Percentiles rank a stretch among this genome's conserved stretches.
Evolutionary conservation across 1,140 invertebrate species (phyloP).

Genomic region (Tetraneura akinire): DNA sequence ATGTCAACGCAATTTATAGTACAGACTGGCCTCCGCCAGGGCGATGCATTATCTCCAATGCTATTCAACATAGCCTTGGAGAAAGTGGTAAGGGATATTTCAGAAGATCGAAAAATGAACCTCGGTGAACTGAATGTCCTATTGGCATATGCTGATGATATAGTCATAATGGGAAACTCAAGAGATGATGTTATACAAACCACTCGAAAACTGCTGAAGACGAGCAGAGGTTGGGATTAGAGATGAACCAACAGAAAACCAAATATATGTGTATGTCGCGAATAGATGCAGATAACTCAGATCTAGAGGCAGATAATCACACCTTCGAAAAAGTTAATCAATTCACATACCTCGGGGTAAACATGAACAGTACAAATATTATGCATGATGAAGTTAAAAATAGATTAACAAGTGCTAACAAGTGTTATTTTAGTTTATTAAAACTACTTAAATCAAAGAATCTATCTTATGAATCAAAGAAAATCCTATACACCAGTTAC

Average conservation of each 20-base stretch:
- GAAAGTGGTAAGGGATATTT: not conserved
- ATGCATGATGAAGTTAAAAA: slow-evolving; percentile 17
- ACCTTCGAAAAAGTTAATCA: too few relatives aligned
- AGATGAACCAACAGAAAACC: too few relatives aligned
- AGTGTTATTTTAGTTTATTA: slow-evolving; percentile 5
- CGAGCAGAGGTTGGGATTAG: too few relatives aligned
- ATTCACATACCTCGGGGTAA: too few relatives aligned
- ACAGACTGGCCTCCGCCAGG: not conserved
- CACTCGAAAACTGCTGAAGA: too few relatives aligned
- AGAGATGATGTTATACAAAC: too few relatives aligned
- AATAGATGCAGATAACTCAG: too few relatives aligned
- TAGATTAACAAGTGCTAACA: not conserved
- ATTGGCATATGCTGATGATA: not conserved
- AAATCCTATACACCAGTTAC: slow-evolving; percentile 1
- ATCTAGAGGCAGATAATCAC: too few relatives aligned
- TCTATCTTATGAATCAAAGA: slow-evolving; percentile 19
- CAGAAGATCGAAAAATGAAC: not conserved
- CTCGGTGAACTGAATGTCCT: not conserved
- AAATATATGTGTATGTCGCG: too few relatives aligned
- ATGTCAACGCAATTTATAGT: not conserved
- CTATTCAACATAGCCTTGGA: slow-evolving; percentile 11
- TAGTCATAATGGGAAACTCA: too few relatives aligned
- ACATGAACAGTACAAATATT: too few relatives aligned
- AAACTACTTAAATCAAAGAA: slow-evolving; percentile 8
- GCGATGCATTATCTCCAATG: not conserved